A percentile compares a stretch with the other conserved stretches of the same genome.
These are phyloP conservation scores for Oxyruncus cristatus DNA, from an alignment of 2,113 vertebrate species.

Conservation along the genomic window DNA sequence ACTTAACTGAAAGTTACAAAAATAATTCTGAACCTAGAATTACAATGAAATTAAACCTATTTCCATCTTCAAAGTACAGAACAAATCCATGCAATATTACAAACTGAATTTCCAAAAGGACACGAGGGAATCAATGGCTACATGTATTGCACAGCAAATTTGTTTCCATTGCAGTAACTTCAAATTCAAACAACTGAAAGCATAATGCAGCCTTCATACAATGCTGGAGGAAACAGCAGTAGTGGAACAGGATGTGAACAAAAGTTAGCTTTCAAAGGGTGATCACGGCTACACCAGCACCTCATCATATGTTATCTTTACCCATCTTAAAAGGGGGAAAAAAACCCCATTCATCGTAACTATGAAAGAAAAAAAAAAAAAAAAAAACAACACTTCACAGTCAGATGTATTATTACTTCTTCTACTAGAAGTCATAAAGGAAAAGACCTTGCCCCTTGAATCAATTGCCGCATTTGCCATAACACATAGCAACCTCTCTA, in stretches of 20 bases:
- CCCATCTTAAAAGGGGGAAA: neutral
- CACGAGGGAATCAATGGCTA: neutral
- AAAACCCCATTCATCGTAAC: neutral
- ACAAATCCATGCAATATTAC: neutral
- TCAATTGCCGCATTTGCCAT: neutral
- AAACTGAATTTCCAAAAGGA: neutral
- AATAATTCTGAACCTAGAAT: neutral
- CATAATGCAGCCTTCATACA: neutral
- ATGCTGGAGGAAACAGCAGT: neutral
- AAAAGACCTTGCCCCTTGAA: neutral
- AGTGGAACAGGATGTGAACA: constrained; percentile 8
- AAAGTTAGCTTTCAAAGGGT: neutral
- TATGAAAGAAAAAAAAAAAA: neutral
- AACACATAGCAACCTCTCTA: neutral
- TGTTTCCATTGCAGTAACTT: neutral
- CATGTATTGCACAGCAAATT: neutral
- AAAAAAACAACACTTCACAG: neutral
- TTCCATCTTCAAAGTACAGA: neutral
- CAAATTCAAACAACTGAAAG: neutral
- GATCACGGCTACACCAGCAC: neutral
- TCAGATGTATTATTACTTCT: neutral
- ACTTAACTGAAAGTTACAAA: neutral
- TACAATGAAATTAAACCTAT: neutral
- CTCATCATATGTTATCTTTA: neutral
- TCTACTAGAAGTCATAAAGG: neutral